Percentiles rank a stretch among this genome's conserved stretches.
phyloP scores from a whole-genome alignment of 1,140 invertebrate genomes.

The Heliconius hewitsoni region DNA sequence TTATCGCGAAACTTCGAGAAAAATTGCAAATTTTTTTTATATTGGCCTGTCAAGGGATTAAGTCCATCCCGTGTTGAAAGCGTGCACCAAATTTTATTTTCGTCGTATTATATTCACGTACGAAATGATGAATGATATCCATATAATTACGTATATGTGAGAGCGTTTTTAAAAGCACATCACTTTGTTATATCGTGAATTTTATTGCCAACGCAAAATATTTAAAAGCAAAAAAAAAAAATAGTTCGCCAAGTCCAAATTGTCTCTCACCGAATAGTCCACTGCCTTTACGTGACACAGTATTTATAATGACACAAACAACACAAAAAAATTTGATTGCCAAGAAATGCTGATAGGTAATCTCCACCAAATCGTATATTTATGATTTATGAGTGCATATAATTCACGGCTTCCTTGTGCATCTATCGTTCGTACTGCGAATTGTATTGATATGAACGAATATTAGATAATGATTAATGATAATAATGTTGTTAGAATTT shows the following conservation, averaged over 20 bases:
- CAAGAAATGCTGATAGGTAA: not conserved
- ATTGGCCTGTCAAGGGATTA: constrained; percentile 14
- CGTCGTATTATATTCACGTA: constrained; percentile 25
- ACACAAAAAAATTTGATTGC: not conserved
- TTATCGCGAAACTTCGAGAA: not conserved
- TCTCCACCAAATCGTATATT: not conserved
- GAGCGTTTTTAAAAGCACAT: not conserved
- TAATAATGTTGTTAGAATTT: not conserved
- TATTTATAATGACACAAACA: not conserved
- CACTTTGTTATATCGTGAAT: not conserved
- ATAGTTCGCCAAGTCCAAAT: not conserved
- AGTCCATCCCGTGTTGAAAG: not conserved
- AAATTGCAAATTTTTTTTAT: no score
- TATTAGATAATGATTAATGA: constrained; percentile 7
- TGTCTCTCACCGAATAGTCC: not conserved
- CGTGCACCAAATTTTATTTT: constrained; percentile 32
- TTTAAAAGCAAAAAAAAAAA: not conserved
- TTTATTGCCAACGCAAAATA: not conserved
- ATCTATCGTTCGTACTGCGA: not conserved
- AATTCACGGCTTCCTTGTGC: constrained; percentile 7
- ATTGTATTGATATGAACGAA: constrained; percentile 10
- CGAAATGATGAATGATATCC: constrained; percentile 28
- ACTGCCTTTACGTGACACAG: not conserved
- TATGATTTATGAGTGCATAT: constrained; percentile 9
- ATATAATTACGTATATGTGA: constrained; percentile 12